Base-by-base conservation (phyloP, 2,888 invertebrate genomes). In the Luffia ferchaultella region DNA sequence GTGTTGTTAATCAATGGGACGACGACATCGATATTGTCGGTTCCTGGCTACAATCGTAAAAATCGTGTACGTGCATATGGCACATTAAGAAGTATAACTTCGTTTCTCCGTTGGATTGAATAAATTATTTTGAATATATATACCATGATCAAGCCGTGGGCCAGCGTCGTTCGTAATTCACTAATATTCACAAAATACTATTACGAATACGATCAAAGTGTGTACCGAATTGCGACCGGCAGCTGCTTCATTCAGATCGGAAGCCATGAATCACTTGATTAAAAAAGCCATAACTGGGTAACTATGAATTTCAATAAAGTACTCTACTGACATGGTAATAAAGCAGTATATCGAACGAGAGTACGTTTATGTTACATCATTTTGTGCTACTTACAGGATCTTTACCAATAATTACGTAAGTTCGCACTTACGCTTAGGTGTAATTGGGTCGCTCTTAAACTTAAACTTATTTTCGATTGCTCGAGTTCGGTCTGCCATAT, bases 401-500 rank as follows among this genome's bases (percentile, higher is more conserved):
- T 62, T 68, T 67, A 67, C 63, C 64, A 70, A 70, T 70, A 69
- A 72, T 73, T 73, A 71, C 66, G 66, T 70, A 70, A 72, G 68
- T 62, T 65, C 67, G 67, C n/a, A n/a, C n/a, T n/a, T n/a, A n/a
- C n/a, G n/a, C n/a, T n/a, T n/a, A n/a, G n/a, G n/a, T n/a, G n/a
- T n/a, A n/a, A n/a, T n/a, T n/a, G n/a, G n/a, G n/a, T n/a, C n/a
- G n/a, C n/a, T n/a, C n/a, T n/a, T n/a, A n/a, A n/a, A n/a, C n/a
- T n/a, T n/a, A n/a, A n/a, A n/a, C n/a, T n/a, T n/a, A n/a, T n/a
- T n/a, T n/a, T n/a, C n/a, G n/a, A n/a, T n/a, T n/a, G n/a, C n/a
- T n/a, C n/a, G n/a, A n/a, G n/a, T n/a, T n/a, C n/a, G n/a, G n/a
- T n/a, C n/a, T n/a, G n/a, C n/a, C n/a, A n/a, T n/a, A n/a, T n/a